These are phyloP conservation scores for Mobula birostris DNA, from an alignment of 2,113 vertebrate species.

Conservation along the genomic window DNA sequence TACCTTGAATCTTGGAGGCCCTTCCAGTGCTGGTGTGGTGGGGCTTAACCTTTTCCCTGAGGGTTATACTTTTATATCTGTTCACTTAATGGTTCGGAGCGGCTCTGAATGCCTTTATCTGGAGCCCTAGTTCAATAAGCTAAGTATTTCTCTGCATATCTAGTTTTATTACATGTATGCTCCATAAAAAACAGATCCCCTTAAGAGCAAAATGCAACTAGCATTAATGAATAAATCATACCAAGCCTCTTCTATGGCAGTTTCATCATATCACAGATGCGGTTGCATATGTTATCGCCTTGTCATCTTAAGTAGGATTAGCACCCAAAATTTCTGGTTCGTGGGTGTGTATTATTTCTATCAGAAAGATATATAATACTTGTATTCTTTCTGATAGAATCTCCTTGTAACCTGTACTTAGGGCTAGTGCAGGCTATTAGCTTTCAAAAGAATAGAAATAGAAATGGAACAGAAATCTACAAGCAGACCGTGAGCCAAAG, in stretches of 20 bases:
- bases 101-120: too few relatives aligned
- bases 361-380: not conserved
- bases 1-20: too few relatives aligned
- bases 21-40: too few relatives aligned
- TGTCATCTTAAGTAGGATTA: not conserved
- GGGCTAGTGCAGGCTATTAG: not conserved
- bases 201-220: not conserved
- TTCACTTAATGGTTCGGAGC: too few relatives aligned
- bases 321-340: not conserved
- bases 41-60: too few relatives aligned
- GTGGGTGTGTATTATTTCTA: not conserved
- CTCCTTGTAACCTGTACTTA: not conserved
- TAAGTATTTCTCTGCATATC: not conserved
- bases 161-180: not conserved
- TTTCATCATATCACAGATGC: not conserved
- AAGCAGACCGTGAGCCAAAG: not conserved
- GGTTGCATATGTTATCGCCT: not conserved
- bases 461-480: not conserved
- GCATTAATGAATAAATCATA: not conserved
- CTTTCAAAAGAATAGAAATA: not conserved
- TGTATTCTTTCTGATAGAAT: not conserved
- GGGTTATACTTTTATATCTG: too few relatives aligned
- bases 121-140: too few relatives aligned
- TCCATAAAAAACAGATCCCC: not conserved
- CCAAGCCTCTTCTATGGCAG: not conserved